Evolutionary conservation across 2,797 vertebrate species (phyloP).

Genomic region (Enteromius mattozi): DNA sequence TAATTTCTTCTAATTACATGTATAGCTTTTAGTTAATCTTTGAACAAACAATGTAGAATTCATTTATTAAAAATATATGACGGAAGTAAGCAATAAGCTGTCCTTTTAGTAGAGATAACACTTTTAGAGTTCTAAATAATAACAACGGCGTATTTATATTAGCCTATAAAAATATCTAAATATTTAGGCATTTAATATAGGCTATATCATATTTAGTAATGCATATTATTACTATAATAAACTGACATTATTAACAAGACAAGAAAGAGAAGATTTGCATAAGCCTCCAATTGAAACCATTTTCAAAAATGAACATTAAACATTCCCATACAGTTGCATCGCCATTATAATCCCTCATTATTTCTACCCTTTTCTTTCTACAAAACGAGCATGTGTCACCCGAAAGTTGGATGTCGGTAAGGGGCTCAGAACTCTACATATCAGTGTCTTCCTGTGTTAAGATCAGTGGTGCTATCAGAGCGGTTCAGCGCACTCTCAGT

Average conservation of each 20-base stretch:
- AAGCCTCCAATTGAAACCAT: background rate
- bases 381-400: background rate
- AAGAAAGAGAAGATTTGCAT: background rate
- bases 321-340: background rate
- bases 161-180: background rate
- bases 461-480: conserved; percentile 37
- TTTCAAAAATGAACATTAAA: background rate
- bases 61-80: background rate
- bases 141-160: background rate
- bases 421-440: conserved; percentile 1
- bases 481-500: conserved; percentile 30
- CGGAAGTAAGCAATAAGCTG: background rate
- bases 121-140: background rate
- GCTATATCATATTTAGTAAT: background rate
- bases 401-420: conserved; percentile 7
- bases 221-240: background rate
- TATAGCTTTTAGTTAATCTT: too few species aligned
- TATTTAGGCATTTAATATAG: background rate
- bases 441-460: conserved; percentile 33
- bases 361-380: background rate
- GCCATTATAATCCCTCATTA: background rate
- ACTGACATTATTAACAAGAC: background rate
- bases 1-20: too few species aligned
- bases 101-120: background rate
- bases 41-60: background rate